Evolutionary conservation across 1,140 invertebrate genomes (phyloP), one percentile per base, ranked within the genome.

Genomic region (Ostrea edulis): DNA sequence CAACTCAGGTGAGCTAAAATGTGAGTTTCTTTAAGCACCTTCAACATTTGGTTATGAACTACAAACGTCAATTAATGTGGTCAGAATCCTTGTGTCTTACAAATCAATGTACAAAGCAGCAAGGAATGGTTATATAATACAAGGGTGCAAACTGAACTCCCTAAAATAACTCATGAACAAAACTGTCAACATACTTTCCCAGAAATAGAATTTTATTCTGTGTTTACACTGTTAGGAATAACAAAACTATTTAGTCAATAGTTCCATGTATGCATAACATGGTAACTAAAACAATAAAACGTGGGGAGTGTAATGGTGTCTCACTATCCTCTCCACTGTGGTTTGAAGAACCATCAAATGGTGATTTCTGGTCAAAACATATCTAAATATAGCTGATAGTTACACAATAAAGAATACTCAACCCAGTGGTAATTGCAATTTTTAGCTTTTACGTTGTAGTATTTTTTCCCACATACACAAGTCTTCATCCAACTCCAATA

Each of bases 371-470:
- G 14, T 11, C 22, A 35, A 25, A 71, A 29, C 68, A 71, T 29
- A 8, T 25, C 68, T 29, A 71, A 29, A 25, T 71, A 71, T 29
- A 71, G 68, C 25, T 8, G 12, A 35, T 71, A 35, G 58, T 14
- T 14, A 68, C 22, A 62, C 55, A 20, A 62, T 62, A 62, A 62
- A 62, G 17, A 62, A 62, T 12, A 71, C 68, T 71, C 8, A 71
- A 71, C 12, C 22, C 68, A 71, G 11, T 9, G 25, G 11, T 29
- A 12, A 71, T 71, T 25, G 25, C 68, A 71, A 71, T 71, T 71
- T 71, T 71, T 71, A 71, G 68, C 29, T 71, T 29, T 71, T 71
- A 71, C 68, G 68, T 25, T 29, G 68, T 71, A 71, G 68, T 71
- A 71, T 25, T 29, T 71, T 71, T 29, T 71, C 25, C 68, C 29